A percentile compares a stretch with the other conserved stretches of the same genome.
Evolutionary conservation across 2,113 vertebrate species (phyloP).

Genomic region (Camelus bactrianus): DNA sequence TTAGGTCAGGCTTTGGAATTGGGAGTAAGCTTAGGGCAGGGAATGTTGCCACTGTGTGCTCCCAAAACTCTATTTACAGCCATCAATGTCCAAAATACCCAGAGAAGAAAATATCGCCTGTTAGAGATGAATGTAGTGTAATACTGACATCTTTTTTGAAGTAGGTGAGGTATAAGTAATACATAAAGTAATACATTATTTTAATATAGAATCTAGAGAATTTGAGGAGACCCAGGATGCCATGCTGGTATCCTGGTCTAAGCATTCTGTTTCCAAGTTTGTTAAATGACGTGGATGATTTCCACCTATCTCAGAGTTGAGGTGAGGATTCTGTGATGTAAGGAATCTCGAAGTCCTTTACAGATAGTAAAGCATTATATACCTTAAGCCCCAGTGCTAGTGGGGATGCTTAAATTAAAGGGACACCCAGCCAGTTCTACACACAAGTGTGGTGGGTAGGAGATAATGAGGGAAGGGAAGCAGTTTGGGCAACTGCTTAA

Average conservation of each 20-base stretch:
- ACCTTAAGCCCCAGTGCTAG: not conserved
- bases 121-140: not conserved
- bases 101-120: not conserved
- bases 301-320: not conserved
- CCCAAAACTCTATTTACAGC: not conserved
- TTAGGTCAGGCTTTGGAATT: not conserved
- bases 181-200: not conserved
- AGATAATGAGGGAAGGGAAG: not conserved
- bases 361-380: not conserved
- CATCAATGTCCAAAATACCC: not conserved
- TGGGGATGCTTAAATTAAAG: not conserved
- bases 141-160: not conserved
- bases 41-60: not conserved
- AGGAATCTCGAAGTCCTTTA: not conserved
- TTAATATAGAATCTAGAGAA: constrained; percentile 42
- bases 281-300: not conserved
- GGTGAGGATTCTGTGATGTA: not conserved
- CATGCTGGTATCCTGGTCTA: not conserved
- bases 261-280: not conserved
- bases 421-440: not conserved
- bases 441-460: not conserved
- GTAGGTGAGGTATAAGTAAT: not conserved
- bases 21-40: not conserved
- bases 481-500: not conserved
- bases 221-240: not conserved